Conservation (phyloP, 2,113 vertebrate genomes). For the Mastomys natalensis region DNA sequence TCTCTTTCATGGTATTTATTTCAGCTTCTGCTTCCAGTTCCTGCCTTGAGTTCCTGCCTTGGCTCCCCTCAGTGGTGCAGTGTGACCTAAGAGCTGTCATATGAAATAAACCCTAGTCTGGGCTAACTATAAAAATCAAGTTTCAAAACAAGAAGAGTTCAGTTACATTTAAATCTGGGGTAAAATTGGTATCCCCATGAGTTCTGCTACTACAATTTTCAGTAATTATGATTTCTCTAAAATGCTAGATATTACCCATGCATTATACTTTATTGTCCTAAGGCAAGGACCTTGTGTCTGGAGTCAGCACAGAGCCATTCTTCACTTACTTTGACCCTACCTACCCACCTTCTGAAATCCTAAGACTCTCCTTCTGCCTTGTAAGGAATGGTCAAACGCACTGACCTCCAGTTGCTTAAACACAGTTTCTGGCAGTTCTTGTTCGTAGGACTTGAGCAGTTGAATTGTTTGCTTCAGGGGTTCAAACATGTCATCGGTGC, state of each 20-base stretch:
- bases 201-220: neutral
- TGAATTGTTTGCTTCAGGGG: conserved; percentile 94
- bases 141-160: neutral
- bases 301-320: neutral
- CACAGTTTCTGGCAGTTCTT: conserved; percentile 92
- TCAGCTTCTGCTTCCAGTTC: neutral
- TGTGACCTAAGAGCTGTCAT: neutral
- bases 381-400: neutral
- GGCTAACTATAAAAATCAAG: neutral
- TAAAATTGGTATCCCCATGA: neutral
- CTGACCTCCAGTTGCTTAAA: conserved; percentile 93
- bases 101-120: neutral
- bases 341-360: neutral
- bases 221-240: neutral
- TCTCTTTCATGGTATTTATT: neutral
- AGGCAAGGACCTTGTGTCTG: neutral
- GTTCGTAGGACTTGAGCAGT: conserved; percentile 93
- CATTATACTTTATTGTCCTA: rapidly evolving
- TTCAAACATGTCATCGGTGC: conserved; percentile 94
- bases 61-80: neutral
- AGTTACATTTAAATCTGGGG: neutral
- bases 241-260: neutral
- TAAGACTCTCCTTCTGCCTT: neutral
- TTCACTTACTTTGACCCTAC: neutral
- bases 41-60: neutral